Base-by-base conservation (phyloP, 2,113 vertebrate species). In the Orientallactaga bullata region DNA sequence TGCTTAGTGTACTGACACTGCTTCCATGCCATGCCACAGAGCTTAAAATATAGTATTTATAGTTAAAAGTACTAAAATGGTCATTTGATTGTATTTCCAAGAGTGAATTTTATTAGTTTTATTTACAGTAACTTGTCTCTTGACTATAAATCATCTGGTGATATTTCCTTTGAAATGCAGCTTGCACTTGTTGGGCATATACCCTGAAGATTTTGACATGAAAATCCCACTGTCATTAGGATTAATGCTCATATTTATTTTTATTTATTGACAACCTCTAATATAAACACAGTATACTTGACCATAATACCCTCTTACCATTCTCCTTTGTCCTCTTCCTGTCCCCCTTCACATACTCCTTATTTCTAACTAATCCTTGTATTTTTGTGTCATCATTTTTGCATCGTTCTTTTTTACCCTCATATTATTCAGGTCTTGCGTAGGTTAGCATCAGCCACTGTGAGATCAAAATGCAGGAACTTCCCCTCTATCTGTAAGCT, bases 241-340 rank as follows among this genome's bases (percentile, higher is more conserved):
- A n/a, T n/a, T 95, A 85, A 39, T 82, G 20, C 35, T 77, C 71
- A 95, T 51, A 94, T 88, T 93, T 93, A 69, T 55, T 55, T 55
- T 55, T 55, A 55, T 55, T 55, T 12, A 55, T 55, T 55, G 55
- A 16, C 55, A 55, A 55, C 55, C 55, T 55, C 55, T 11, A 55
- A 55, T 16, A 12, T 55, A 55, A 15, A 55, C 55, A 55, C 7
- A 55, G 55, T 55, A 16, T 55, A 55, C 15, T 55, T 55, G 55
- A 13, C 55, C 15, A 55, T 13, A 55, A 55, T 55, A 6, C 55
- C 15, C 12, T 55, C 55, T 55, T 16, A 55, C 55, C 55, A 55
- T 55, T 16, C 10, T 55, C 55, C 55, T 55, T 55, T 55, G 55
- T 55, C 55, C 55, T 55, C 55, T 11, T 55, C 55, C 55, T 55